Percentiles rank a stretch among this genome's conserved stretches.
Conservation (phyloP, 2,888 invertebrate genomes). For the Resseliella maxima region DNA sequence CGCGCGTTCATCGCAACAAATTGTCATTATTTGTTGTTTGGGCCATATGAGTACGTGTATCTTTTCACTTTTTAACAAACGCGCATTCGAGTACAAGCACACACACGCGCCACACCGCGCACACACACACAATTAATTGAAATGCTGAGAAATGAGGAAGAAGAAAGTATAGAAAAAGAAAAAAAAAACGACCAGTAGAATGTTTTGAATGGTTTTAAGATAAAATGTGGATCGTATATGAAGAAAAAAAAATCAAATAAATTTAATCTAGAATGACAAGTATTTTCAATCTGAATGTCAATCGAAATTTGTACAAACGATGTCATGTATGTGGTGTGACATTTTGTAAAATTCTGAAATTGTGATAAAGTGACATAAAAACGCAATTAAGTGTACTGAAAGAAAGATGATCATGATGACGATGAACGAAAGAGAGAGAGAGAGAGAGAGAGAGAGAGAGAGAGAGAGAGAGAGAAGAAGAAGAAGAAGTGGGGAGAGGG, state of each 20-base stretch:
- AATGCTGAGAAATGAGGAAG: constrained; percentile 1
- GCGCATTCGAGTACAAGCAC: too few species aligned
- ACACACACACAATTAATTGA: not conserved
- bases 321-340: not conserved
- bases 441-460: too few species aligned
- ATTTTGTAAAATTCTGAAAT: constrained; percentile 12
- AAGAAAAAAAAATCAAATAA: not conserved
- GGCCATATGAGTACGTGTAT: constrained; percentile 22
- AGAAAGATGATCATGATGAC: too few species aligned
- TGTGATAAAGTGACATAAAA: not conserved
- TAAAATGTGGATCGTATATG: not conserved
- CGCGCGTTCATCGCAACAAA: not conserved
- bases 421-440: too few species aligned
- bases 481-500: too few species aligned
- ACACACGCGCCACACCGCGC: too few species aligned
- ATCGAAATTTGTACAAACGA: not conserved
- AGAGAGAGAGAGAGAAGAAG: too few species aligned
- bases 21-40: constrained; percentile 33
- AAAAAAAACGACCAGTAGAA: not conserved
- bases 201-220: not conserved
- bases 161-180: not conserved
- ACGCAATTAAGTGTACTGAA: constrained; percentile 8
- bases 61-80: constrained; percentile 40
- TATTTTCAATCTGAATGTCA: constrained; percentile 30
- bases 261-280: constrained; percentile 22